Base-by-base conservation (phyloP, 2,113 vertebrate genomes). In the Colaptes auratus region DNA sequence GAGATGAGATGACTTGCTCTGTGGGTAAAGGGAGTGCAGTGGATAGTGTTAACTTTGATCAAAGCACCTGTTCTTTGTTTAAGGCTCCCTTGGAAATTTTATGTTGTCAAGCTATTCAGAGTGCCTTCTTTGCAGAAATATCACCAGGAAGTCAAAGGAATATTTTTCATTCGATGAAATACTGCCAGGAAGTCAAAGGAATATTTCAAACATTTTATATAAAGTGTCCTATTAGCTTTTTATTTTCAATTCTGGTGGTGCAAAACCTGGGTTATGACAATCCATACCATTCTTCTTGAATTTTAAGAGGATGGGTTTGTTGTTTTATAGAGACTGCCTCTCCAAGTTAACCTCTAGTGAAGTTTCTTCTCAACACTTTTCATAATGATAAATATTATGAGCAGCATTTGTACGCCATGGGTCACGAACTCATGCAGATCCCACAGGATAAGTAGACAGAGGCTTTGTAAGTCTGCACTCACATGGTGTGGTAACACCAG, bases 111-210 rank as follows among this genome's bases (percentile, higher is more conserved):
- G 19, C 35, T 58, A 65, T 35, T 80, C 28, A 66, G 53, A 28
- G 5, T 1, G 0, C 25, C 16, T 31, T 31, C 18, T 61, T 76
- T 64, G 28, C 4, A 55, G 60, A 55, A 90, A 59, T 27, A 33
- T 16, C 59, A 4, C 2, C 1, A 8, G 28, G 24, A 63, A 8
- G 7, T 14, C 3, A 5, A 60, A 64, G 11, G 9, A n/a, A n/a
- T n/a, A n/a, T n/a, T n/a, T n/a, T n/a, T n/a, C n/a, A n/a, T n/a
- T n/a, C n/a, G n/a, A n/a, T n/a, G n/a, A n/a, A n/a, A n/a, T n/a
- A n/a, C n/a, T n/a, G n/a, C n/a, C n/a, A n/a, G n/a, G n/a, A n/a
- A n/a, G n/a, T n/a, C n/a, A n/a, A n/a, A n/a, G n/a, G n/a, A 55
- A 36, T 58, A 8, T 39, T 53, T 42, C 76, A 5, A 71, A 28